These are phyloP conservation scores for Bhutanitis thaidina DNA, from an alignment of 2,888 invertebrate species.

Conservation along the genomic window DNA sequence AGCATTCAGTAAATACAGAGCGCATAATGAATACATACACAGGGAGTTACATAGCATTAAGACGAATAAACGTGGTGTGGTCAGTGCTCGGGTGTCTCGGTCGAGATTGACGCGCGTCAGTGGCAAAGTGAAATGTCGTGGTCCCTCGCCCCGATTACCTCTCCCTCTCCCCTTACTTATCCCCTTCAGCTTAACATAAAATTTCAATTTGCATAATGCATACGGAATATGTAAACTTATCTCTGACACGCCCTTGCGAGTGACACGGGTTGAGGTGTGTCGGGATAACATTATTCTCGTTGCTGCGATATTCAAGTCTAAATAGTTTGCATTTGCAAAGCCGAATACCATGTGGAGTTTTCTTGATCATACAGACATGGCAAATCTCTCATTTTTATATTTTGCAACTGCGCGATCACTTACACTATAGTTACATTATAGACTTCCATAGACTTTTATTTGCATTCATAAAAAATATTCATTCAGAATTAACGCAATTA, in stretches of 20 bases:
- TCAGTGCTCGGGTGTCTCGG: conserved; percentile 31
- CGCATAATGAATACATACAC: conserved; percentile 12
- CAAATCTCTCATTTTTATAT: too few relatives aligned
- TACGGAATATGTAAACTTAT: conserved; percentile 77
- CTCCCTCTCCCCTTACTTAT: conserved; percentile 24
- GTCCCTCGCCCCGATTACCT: conserved; percentile 16
- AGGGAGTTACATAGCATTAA: conserved; percentile 3
- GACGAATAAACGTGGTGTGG: conserved; percentile 19
- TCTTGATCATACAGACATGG: conserved; percentile 40
- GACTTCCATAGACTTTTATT: too few relatives aligned
- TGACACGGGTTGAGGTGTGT: conserved; percentile 72
- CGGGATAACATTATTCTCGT: conserved; percentile 74
- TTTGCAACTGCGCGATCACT: too few relatives aligned
- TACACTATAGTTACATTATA: too few relatives aligned
- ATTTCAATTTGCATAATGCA: conserved; percentile 78
- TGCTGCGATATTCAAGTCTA: conserved; percentile 68
- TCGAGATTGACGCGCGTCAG: conserved; percentile 38
- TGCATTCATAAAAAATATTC: too few relatives aligned
- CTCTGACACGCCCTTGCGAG: conserved; percentile 73
- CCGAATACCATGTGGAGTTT: conserved; percentile 48
- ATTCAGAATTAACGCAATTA: too few relatives aligned
- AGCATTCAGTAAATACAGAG: conserved; percentile 12
- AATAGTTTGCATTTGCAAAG: conserved; percentile 70
- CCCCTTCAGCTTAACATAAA: conserved; percentile 67
- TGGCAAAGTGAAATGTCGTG: conserved; percentile 48